These are phyloP conservation scores for Myanophis thanlyinensis DNA, from an alignment of 2,113 vertebrate species.

Conservation along the genomic window DNA sequence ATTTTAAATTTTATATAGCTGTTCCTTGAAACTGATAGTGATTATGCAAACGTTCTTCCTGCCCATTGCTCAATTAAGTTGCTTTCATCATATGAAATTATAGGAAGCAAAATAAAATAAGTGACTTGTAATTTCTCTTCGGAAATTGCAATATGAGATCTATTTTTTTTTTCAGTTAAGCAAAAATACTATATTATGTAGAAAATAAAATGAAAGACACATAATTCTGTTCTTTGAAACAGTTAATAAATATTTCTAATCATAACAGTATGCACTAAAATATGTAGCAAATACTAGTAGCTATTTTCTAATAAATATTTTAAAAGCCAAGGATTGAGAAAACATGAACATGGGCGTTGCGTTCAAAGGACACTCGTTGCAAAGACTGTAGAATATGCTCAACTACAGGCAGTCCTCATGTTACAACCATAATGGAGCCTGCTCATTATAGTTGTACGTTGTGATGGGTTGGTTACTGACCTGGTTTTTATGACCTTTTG, in stretches of 20 bases:
- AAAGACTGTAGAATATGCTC: neutral
- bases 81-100: neutral
- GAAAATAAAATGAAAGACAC: neutral
- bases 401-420: neutral
- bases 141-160: neutral
- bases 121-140: neutral
- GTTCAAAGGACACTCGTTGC: neutral
- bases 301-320: neutral
- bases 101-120: neutral
- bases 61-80: neutral
- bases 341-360: neutral
- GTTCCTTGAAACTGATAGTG: neutral
- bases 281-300: neutral
- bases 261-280: neutral
- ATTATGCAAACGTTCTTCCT: neutral
- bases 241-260: neutral
- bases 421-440: neutral
- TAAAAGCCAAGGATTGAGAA: neutral
- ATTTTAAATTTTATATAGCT: neutral
- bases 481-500: neutral
- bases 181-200: neutral
- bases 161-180: neutral
- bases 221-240: neutral
- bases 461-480: neutral
- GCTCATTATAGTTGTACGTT: neutral